Evolutionary conservation across 2,888 invertebrate genomes (phyloP), one percentile per base, ranked within the genome.

Genomic region (Nasonia oneida): DNA sequence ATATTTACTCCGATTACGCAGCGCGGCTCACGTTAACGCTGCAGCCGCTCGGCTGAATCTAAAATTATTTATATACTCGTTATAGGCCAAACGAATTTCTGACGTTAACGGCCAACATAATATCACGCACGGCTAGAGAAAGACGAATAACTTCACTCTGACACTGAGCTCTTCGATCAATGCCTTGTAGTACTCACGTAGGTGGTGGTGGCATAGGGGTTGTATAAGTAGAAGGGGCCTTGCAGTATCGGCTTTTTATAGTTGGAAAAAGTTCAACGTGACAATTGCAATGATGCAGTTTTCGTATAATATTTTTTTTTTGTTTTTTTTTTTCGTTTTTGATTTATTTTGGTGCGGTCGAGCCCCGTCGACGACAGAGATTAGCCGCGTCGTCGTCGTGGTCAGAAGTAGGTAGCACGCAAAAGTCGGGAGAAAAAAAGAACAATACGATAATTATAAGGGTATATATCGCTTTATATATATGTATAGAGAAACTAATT

Each of bases 111-210:
- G 57, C 57, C 6, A 61, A 61, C 3, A 47, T 12, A 42, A 8
- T 47, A 37, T 37, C 29, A 29, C 29, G 0, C 37, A 37, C 37
- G 37, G 37, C 0, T 3, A 37, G 37, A 37, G 37, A 37, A 1
- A 47, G 2, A 47, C 12, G 39, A 78, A 14, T 39, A n/a, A 64
- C 14, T 42, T 83, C 77, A 78, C 37, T 71, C 3, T 39, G 18
- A 23, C 61, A 29, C 78, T n/a, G 18, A 77, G 39, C 67, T 67
- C 75, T 83, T 76, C 61, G 33, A 80, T 37, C 14, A 81, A 81
- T 37, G n/a, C 74, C 37, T n/a, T 42, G 39, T 84, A 84, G 82
- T 87, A 87, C 87, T 87, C 87, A 87, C 87, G 81, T 73, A 81
- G 64, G 50, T 61, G 47, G n/a, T 67, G 64, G 39, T 37, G 47